phyloP scores from a whole-genome alignment of 2,888 invertebrate species.

The Clusia tigrina region DNA sequence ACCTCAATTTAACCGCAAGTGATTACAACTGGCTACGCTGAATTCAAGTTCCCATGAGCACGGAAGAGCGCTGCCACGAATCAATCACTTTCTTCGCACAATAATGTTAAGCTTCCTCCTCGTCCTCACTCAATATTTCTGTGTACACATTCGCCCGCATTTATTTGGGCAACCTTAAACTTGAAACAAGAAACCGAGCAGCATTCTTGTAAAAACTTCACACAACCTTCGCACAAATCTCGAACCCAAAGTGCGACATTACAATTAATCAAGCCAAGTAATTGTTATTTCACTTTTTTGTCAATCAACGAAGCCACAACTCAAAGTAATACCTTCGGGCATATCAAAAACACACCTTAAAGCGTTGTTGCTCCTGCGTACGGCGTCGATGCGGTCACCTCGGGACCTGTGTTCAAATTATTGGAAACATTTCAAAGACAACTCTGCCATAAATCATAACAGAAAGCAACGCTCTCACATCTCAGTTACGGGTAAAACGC shows the following conservation, averaged over 20 bases:
- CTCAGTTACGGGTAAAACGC: background rate
- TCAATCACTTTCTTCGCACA: too few relatives aligned
- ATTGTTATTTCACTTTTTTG: conserved; percentile 1
- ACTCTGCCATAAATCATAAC: conserved; percentile 7
- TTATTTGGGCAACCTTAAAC: too few relatives aligned
- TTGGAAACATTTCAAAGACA: background rate
- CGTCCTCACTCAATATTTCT: background rate
- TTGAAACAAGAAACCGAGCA: too few relatives aligned
- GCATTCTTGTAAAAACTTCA: too few relatives aligned
- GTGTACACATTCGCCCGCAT: too few relatives aligned
- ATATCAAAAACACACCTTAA: background rate
- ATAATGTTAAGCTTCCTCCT: background rate
- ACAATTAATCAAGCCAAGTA: conserved; percentile 2
- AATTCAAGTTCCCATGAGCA: too few relatives aligned
- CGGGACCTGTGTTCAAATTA: background rate
- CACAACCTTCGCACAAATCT: too few relatives aligned
- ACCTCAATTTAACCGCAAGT: too few relatives aligned
- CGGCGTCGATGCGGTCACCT: conserved; percentile 4
- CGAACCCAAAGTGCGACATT: background rate
- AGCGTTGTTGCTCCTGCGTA: background rate
- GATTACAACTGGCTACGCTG: too few relatives aligned
- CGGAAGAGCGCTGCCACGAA: too few relatives aligned
- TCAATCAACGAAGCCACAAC: background rate
- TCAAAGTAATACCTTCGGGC: background rate
- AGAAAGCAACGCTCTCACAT: background rate